phyloP scores from a whole-genome alignment of 2,113 vertebrate species.

The Egretta garzetta region DNA sequence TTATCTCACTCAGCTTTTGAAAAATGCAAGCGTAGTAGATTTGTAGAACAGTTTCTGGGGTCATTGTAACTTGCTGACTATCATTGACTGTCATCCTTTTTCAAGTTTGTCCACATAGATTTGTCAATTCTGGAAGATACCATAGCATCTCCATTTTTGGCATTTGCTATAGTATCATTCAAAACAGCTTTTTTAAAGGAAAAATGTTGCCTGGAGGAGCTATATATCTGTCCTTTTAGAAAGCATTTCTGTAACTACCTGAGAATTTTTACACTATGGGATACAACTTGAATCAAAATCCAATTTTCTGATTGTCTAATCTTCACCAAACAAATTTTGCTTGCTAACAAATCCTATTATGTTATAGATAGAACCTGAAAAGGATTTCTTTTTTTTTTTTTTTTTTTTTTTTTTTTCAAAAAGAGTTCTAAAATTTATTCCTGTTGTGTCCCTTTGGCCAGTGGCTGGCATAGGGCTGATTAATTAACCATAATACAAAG shows the following conservation, averaged over 20 bases:
- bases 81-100: background rate
- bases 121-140: background rate
- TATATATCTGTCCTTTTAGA: background rate
- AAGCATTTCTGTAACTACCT: background rate
- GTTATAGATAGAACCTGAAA: background rate
- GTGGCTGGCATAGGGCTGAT: background rate
- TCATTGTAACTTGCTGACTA: background rate
- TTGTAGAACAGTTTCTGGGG: background rate
- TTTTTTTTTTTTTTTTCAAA: background rate
- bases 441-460: background rate
- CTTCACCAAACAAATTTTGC: background rate
- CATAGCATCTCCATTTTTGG: accelerated
- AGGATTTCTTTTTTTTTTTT: background rate
- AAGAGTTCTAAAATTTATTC: background rate
- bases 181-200: background rate
- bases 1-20: background rate
- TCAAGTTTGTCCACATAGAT: background rate
- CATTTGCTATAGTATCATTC: background rate
- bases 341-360: background rate
- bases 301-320: background rate
- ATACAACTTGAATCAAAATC: background rate
- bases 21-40: background rate
- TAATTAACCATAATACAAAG: background rate
- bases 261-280: background rate
- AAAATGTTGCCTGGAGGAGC: background rate